A percentile compares a stretch with the other conserved stretches of the same genome.
These are phyloP conservation scores for Riparia riparia DNA, from an alignment of 2,113 vertebrate species.

Conservation along the genomic window DNA sequence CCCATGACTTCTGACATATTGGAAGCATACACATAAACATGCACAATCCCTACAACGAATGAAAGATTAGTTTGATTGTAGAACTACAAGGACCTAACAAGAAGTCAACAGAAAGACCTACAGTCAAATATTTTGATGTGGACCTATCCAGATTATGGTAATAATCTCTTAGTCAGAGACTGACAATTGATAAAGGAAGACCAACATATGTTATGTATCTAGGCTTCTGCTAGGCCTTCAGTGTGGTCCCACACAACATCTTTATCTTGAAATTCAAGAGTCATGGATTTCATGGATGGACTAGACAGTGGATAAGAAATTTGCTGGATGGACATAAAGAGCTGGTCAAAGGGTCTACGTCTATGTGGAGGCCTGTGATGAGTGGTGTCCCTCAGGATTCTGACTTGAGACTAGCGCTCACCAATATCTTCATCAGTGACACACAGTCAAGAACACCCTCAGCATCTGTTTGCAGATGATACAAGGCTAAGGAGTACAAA, in stretches of 20 bases:
- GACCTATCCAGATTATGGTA: not conserved
- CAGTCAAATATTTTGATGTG: not conserved
- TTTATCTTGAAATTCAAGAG: not conserved
- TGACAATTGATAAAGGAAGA: not conserved
- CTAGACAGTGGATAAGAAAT: not conserved
- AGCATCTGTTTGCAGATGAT: not conserved
- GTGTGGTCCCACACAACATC: accelerated
- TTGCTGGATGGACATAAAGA: not conserved
- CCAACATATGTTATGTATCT: not conserved
- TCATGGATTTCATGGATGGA: not conserved
- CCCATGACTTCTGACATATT: not conserved
- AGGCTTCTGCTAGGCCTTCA: too few relatives aligned
- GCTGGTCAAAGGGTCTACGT: not conserved
- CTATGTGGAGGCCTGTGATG: not conserved
- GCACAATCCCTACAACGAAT: not conserved
- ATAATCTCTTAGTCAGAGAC: not conserved
- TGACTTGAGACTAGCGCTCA: not conserved
- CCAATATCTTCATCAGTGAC: not conserved
- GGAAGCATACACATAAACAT: not conserved
- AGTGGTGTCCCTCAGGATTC: not conserved
- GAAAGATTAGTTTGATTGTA: not conserved
- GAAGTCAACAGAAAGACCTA: not conserved
- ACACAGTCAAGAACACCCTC: not conserved
- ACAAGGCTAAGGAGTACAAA: not conserved
- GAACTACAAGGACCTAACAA: not conserved